Conservation (phyloP, 53 echinoderm and acorn worm species). For the Patiria pectinifera region DNA sequence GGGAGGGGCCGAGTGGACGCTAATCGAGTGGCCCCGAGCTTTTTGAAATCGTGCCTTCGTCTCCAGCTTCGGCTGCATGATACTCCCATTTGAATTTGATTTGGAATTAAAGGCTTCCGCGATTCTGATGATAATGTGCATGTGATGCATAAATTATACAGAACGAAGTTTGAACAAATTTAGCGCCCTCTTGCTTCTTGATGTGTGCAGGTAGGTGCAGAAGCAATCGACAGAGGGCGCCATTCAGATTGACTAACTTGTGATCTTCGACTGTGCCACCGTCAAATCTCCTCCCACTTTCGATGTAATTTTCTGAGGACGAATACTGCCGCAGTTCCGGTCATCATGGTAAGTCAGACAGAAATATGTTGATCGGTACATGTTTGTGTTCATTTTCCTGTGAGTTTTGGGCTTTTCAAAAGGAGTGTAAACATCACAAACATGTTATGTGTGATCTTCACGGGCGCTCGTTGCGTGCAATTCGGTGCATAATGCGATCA, state of each 20-base stretch:
- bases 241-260: not conserved
- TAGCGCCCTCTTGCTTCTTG: too few species aligned
- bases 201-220: not conserved
- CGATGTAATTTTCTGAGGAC: conserved; percentile 2
- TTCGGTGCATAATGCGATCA: too few species aligned
- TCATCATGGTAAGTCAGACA: not conserved
- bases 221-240: not conserved
- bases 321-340: not conserved
- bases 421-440: not conserved
- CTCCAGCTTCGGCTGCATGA: too few species aligned
- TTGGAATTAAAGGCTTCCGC: too few species aligned
- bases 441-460: not conserved
- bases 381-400: not conserved
- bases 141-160: too few species aligned
- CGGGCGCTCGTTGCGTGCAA: not conserved
- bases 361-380: not conserved
- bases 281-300: not conserved
- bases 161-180: too few species aligned
- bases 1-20: too few species aligned
- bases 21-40: too few species aligned
- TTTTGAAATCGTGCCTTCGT: too few species aligned
- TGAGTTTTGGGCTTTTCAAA: not conserved
- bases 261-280: not conserved
- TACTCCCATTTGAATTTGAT: too few species aligned
- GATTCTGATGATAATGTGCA: too few species aligned